Conservation (phyloP, 1,140 invertebrate species). For the Platorchestia sp. region DNA sequence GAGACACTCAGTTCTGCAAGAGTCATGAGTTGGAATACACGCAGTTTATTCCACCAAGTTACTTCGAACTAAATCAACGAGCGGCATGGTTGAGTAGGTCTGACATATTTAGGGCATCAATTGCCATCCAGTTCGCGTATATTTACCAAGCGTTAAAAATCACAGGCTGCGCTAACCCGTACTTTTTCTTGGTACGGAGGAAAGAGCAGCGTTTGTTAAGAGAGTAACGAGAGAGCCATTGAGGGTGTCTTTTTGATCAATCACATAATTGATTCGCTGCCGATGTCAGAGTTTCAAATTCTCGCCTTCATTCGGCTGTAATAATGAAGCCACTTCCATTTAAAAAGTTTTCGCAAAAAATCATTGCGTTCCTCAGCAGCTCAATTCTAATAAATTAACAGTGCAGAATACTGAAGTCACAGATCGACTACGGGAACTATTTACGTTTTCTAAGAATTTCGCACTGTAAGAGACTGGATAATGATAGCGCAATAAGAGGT, state of each 20-base stretch:
- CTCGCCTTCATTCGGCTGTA: neutral
- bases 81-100: too few species aligned
- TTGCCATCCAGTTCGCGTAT: too few species aligned
- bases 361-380: neutral
- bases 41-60: too few species aligned
- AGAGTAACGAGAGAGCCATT: neutral
- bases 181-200: too few species aligned
- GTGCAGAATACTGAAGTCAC: neutral
- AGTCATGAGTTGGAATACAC: too few species aligned
- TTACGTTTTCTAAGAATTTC: neutral
- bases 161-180: too few species aligned
- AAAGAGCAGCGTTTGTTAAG: too few species aligned
- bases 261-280: neutral
- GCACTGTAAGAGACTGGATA: neutral
- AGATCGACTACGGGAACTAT: neutral
- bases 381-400: neutral
- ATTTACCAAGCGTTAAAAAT: too few species aligned
- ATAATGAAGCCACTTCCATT: neutral
- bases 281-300: neutral
- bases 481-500: neutral
- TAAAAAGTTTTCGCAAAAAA: neutral
- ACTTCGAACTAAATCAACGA: too few species aligned
- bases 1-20: too few species aligned
- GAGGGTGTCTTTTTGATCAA: neutral
- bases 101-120: too few species aligned